These are phyloP conservation scores for Rhadina sibilatrix DNA, from an alignment of 2,113 vertebrate species.

Conservation along the genomic window DNA sequence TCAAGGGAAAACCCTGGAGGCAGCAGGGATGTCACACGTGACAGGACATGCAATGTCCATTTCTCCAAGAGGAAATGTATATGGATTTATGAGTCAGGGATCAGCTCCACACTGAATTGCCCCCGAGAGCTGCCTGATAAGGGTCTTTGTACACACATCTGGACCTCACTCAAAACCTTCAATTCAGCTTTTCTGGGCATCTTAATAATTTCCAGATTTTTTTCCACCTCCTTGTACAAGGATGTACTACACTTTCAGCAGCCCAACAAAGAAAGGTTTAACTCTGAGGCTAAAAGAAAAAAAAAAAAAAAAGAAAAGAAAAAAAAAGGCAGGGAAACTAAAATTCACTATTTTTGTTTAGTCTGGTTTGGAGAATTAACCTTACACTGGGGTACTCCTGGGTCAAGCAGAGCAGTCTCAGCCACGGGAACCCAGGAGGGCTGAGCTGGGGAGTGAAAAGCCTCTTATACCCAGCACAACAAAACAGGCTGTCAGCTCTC, in stretches of 20 bases:
- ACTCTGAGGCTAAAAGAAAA: background rate
- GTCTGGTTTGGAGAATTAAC: slow-evolving; percentile 18
- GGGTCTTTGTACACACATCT: background rate
- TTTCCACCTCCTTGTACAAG: background rate
- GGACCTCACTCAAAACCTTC: background rate
- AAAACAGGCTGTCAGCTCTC: slow-evolving; percentile 19
- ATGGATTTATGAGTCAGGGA: background rate
- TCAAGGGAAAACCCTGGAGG: background rate
- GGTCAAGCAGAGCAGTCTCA: background rate
- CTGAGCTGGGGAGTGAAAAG: slow-evolving; percentile 25
- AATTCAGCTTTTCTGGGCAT: background rate
- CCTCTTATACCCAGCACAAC: slow-evolving; percentile 8
- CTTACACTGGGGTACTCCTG: background rate
- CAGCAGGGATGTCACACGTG: background rate
- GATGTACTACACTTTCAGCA: background rate
- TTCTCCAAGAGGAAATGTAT: background rate
- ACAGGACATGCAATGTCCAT: rapidly evolving
- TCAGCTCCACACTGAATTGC: rapidly evolving
- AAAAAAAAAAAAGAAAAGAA: background rate
- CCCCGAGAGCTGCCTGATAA: rapidly evolving
- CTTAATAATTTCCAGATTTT: slow-evolving; percentile 32
- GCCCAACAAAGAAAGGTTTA: slow-evolving; percentile 24
- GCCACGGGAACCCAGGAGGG: background rate
- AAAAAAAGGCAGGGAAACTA: background rate
- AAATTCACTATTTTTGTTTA: slow-evolving; percentile 56